These are phyloP conservation scores for Ptilorrhoa leucosticta DNA, from an alignment of 2,113 vertebrate genomes.

Conservation along the genomic window DNA sequence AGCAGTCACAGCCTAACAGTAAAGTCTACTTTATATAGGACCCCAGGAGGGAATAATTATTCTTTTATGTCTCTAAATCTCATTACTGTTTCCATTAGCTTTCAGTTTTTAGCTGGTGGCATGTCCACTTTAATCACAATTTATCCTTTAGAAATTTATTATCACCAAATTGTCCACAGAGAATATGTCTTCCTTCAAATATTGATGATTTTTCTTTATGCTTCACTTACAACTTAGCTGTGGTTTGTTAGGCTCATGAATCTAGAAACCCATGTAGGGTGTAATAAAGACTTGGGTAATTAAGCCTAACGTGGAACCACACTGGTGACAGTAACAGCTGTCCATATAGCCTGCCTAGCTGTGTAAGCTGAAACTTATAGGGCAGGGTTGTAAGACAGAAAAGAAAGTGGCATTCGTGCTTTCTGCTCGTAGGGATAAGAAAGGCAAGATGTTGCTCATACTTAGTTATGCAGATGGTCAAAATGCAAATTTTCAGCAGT, in stretches of 20 bases:
- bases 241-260: not conserved
- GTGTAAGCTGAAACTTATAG: not conserved
- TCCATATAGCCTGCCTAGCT: not conserved
- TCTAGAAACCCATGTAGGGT: not conserved
- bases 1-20: not conserved
- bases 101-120: not conserved
- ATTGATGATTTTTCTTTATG: not conserved
- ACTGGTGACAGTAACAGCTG: not conserved
- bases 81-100: not conserved
- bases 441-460: not conserved
- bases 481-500: not conserved
- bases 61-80: not conserved
- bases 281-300: not conserved
- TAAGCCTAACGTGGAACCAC: not conserved
- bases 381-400: not conserved
- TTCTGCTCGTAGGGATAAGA: accelerated
- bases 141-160: not conserved
- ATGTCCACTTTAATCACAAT: not conserved
- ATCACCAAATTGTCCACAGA: not conserved
- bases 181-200: not conserved
- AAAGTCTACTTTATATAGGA: not conserved
- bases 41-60: not conserved
- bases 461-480: not conserved
- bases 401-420: not conserved
- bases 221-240: not conserved